Base-by-base conservation (phyloP, 2,888 invertebrate genomes). In the Xestia rhomboidea region DNA sequence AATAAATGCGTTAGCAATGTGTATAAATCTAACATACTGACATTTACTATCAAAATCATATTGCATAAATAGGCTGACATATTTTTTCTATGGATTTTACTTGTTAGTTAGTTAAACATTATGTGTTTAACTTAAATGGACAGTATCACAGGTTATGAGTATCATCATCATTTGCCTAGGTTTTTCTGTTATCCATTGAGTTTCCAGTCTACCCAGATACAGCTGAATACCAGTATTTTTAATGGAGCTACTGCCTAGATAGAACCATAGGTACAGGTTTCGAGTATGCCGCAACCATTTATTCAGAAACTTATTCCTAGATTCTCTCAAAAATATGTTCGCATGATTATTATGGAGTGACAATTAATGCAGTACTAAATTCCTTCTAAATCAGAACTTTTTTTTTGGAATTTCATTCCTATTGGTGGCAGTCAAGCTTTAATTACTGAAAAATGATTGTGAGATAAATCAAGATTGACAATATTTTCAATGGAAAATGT, bases 401-500 rank as follows among this genome's bases (percentile, higher is more conserved):
- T 1, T 10, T 21, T 44, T 8, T 5, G 21, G 1, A 38, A 46
- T 30, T 30, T n/a, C 24, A 46, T 68, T 24, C 73, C 30, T 63
- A 18, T 1, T 57, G 34, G 24, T 3, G n/a, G 10, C 5, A 18
- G 30, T 30, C 54, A n/a, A 57, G 7, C 24, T 68, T 2, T 62
- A n/a, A 49, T 13, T n/a, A n/a, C 11, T 51, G 27, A 2, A 38
- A n/a, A n/a, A 38, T 27, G 7, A 34, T 21, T 1, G 34, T 24
- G 27, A 54, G 18, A 10, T 30, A 15, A 30, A 72, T 13, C 27
- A 62, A 51, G 7, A 80, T 13, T 63, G 41, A 27, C 34, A 27
- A 38, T 30, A 49, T 64, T 24, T 49, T 68, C 24, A 82, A 34
- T 51, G 8, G 27, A 68, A 57, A 63, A 71, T 69, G 30, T 66